A percentile compares a stretch with the other conserved stretches of the same genome.
Evolutionary conservation across 2,113 vertebrate species (phyloP).

Genomic region (Propithecus coquereli): DNA sequence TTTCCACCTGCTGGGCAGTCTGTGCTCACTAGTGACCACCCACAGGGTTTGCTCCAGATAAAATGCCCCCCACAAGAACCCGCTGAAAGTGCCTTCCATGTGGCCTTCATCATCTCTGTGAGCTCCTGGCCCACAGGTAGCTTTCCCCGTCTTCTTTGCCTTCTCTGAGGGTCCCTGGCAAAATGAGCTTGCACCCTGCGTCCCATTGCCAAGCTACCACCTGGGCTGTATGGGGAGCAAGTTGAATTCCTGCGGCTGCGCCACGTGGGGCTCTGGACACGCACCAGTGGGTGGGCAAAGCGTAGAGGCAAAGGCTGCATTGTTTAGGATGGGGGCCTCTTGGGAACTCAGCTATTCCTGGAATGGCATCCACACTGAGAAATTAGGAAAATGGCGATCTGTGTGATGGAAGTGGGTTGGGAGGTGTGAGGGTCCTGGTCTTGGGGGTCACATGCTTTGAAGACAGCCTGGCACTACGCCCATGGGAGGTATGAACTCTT

Average conservation of each 20-base stretch:
- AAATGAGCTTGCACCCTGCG: neutral
- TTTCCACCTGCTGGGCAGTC: neutral
- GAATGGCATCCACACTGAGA: conserved; percentile 38
- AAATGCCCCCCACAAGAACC: neutral
- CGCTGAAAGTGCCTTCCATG: too few species aligned
- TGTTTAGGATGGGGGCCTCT: conserved; percentile 16
- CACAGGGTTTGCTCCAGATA: neutral
- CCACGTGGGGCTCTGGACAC: neutral
- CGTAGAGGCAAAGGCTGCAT: neutral
- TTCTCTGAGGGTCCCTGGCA: neutral
- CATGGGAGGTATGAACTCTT: too few species aligned
- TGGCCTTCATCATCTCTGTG: neutral
- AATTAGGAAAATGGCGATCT: neutral
- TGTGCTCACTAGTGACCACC: neutral
- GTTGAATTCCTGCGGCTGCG: neutral
- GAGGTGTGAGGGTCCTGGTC: neutral
- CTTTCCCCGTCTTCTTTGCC: neutral
- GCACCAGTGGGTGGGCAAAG: neutral
- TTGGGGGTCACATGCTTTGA: neutral
- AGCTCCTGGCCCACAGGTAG: neutral
- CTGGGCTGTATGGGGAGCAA: neutral
- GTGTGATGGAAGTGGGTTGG: neutral
- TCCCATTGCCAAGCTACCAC: neutral
- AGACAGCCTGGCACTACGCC: neutral
- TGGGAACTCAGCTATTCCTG: conserved; percentile 3